These are phyloP conservation scores for Andrena haemorrhoa DNA, from an alignment of 2,888 invertebrate genomes.

Conservation along the genomic window DNA sequence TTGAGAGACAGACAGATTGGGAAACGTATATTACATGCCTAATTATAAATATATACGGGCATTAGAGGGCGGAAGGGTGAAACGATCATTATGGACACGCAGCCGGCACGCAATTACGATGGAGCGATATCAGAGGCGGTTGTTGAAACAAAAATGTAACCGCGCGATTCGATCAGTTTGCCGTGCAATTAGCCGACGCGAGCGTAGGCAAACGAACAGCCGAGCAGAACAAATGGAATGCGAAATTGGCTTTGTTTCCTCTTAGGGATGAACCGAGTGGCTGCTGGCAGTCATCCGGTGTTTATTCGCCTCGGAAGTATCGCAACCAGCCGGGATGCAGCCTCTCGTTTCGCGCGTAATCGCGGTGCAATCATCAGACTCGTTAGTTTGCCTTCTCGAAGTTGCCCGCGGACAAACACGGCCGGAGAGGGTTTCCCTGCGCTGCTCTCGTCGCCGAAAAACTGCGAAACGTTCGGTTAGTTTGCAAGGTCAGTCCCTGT, in stretches of 20 bases:
- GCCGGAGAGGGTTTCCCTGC: neutral
- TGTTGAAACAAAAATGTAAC: slow-evolving; percentile 3
- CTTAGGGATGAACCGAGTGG: neutral
- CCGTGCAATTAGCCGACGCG: slow-evolving; percentile 11
- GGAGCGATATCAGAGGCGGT: neutral
- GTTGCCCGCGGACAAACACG: slow-evolving; percentile 30
- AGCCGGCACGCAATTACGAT: neutral
- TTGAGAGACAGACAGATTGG: too few relatives aligned
- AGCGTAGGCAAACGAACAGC: neutral
- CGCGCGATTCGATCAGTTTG: neutral
- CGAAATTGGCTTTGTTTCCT: slow-evolving; percentile 24
- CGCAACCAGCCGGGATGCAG: neutral
- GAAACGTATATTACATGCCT: too few relatives aligned
- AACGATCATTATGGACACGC: neutral
- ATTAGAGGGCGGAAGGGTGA: too few relatives aligned
- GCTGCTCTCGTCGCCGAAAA: slow-evolving; percentile 1
- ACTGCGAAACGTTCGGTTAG: slow-evolving; percentile 19
- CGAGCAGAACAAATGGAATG: slow-evolving; percentile 4
- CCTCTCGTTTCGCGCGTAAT: slow-evolving; percentile 57
- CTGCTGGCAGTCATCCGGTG: neutral
- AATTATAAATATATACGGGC: too few relatives aligned
- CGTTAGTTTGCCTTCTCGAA: slow-evolving; percentile 64
- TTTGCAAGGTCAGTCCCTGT: slow-evolving; percentile 6
- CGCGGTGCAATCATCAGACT: slow-evolving; percentile 61
- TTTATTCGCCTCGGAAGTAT: slow-evolving; percentile 13